Conservation (phyloP, 2,888 invertebrate species). For the Brachylomia viminalis region DNA sequence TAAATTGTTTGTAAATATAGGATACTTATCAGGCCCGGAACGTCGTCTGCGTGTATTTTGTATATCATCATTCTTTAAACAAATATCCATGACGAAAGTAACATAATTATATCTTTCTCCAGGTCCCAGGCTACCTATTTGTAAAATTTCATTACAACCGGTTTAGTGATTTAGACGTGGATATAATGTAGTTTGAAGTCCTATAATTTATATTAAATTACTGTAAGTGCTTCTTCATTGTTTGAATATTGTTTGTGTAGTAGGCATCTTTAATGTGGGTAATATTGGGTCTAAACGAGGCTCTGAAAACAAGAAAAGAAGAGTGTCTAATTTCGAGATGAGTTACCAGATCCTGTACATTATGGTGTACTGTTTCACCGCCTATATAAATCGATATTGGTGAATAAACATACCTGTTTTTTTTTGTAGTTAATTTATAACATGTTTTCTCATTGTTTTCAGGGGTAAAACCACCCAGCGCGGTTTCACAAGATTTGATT, state of each 20-base stretch:
- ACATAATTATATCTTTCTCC: background rate
- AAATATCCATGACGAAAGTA: background rate
- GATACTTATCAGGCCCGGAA: background rate
- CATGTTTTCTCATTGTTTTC: constrained; percentile 51
- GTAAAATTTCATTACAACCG: background rate
- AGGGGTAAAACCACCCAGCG: constrained; percentile 63
- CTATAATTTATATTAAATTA: background rate
- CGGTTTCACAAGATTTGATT: constrained; percentile 71
- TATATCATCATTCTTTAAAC: background rate
- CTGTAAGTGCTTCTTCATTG: background rate
- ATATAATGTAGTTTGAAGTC: background rate
- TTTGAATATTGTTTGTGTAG: background rate
- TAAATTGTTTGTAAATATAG: background rate
- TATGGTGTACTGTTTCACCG: background rate
- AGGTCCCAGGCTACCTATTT: background rate
- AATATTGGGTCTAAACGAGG: background rate
- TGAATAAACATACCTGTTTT: background rate
- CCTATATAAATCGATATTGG: background rate
- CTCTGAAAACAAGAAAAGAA: background rate
- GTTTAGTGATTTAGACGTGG: background rate
- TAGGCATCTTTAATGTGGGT: background rate
- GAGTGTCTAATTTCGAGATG: constrained; percentile 1
- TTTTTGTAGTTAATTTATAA: background rate
- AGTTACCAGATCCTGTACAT: background rate
- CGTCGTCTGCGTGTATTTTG: too few species aligned